Evolutionary conservation across 2,113 vertebrate species (phyloP).

Genomic region (Stegastes partitus): DNA sequence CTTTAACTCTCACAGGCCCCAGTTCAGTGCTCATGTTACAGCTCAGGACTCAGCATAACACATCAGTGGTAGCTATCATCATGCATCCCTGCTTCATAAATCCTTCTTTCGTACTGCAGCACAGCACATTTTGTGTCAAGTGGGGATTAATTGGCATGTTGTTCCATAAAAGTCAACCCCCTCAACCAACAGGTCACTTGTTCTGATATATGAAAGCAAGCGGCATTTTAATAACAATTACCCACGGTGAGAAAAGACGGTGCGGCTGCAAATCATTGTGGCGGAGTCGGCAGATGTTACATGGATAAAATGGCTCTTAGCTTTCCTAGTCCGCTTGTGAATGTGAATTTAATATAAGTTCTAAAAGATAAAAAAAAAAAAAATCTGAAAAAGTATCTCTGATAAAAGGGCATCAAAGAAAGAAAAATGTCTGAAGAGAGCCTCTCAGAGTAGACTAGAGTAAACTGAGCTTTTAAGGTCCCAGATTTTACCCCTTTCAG

Average conservation of each 20-base stretch:
- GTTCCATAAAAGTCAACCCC: background rate
- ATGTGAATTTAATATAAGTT: conserved; percentile 1
- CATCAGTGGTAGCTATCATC: background rate
- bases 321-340: conserved; percentile 1
- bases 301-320: background rate
- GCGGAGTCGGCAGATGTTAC: background rate
- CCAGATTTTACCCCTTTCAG: too few relatives aligned
- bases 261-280: background rate
- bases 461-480: too few relatives aligned
- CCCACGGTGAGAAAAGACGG: background rate
- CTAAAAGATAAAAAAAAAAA: background rate
- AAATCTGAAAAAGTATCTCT: background rate
- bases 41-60: too few relatives aligned
- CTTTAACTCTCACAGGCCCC: background rate
- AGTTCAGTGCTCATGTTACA: too few relatives aligned
- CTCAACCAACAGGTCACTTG: conserved; percentile 20
- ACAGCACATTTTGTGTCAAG: background rate
- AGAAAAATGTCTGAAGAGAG: too few relatives aligned
- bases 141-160: conserved; percentile 1
- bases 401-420: conserved; percentile 1
- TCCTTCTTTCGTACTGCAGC: background rate
- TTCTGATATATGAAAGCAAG: conserved; percentile 24
- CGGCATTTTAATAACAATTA: background rate
- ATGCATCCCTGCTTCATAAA: background rate
- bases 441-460: too few relatives aligned